These are phyloP conservation scores for Paedocypris micromegethes DNA, from an alignment of 2,797 vertebrate species.

Conservation along the genomic window DNA sequence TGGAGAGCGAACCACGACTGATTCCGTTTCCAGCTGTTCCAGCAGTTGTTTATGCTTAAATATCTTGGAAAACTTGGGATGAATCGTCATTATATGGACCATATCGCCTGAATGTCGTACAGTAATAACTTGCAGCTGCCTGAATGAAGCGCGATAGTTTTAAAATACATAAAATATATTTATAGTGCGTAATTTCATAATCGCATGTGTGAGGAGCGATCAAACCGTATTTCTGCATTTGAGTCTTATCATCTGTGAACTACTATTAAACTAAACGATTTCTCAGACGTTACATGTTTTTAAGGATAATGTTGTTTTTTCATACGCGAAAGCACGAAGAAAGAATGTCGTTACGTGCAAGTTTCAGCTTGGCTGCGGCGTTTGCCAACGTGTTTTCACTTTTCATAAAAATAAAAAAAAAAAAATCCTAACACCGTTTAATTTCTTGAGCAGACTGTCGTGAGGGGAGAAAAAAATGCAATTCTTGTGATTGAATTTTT, in stretches of 20 bases:
- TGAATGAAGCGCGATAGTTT: neutral
- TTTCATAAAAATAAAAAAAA: constrained; percentile 32
- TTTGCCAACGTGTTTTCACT: constrained; percentile 46
- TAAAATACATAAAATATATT: neutral
- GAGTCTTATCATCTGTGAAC: neutral
- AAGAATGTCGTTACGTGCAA: constrained; percentile 63
- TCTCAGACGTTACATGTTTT: too few relatives aligned
- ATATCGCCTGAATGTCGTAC: too few relatives aligned
- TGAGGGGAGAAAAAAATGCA: too few relatives aligned
- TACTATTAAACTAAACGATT: too few relatives aligned
- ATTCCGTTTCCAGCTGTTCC: constrained; percentile 44
- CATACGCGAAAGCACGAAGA: constrained; percentile 54
- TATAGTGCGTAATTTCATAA: too few relatives aligned
- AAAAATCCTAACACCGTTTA: too few relatives aligned
- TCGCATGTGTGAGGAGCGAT: neutral
- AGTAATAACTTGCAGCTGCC: neutral
- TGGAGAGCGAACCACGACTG: neutral
- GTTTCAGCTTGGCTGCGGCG: constrained; percentile 71
- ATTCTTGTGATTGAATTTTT: too few relatives aligned
- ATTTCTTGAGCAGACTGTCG: too few relatives aligned
- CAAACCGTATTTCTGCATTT: neutral
- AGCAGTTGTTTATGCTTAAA: constrained; percentile 18
- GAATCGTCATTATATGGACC: too few relatives aligned
- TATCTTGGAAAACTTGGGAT: constrained; percentile 36
- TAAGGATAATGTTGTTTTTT: too few relatives aligned